phyloP scores from a whole-genome alignment of 2,113 vertebrate genomes.

The Scomber colias region DNA sequence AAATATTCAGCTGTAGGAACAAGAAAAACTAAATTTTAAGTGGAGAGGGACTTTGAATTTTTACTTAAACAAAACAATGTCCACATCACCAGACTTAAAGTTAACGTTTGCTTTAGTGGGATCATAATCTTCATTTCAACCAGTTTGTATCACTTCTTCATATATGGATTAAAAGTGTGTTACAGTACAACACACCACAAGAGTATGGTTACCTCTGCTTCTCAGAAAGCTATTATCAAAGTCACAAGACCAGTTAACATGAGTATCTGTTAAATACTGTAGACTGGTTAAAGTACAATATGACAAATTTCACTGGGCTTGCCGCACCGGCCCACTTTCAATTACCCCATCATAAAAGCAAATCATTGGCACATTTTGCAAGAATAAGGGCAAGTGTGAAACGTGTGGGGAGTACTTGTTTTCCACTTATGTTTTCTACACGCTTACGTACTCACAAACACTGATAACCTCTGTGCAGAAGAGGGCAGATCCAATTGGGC shows the following conservation, averaged over 20 bases:
- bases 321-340: background rate
- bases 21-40: too few relatives aligned
- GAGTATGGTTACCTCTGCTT: background rate
- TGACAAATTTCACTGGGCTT: background rate
- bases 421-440: background rate
- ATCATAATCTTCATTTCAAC: too few relatives aligned
- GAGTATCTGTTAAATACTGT: background rate
- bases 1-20: too few relatives aligned
- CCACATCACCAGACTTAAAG: too few relatives aligned
- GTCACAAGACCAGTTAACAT: too few relatives aligned
- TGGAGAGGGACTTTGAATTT: too few relatives aligned
- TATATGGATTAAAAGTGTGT: background rate
- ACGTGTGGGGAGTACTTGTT: background rate
- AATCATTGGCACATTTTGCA: constrained; percentile 17
- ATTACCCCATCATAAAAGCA: constrained; percentile 23
- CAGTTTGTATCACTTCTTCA: too few relatives aligned
- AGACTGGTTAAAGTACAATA: background rate
- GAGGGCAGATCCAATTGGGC: background rate
- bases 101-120: too few relatives aligned
- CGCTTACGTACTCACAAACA: background rate
- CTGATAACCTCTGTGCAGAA: constrained; percentile 5
- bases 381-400: background rate
- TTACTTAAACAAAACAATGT: too few relatives aligned
- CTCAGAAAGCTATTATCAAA: background rate
- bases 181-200: background rate